A percentile compares a stretch with the other conserved stretches of the same genome.
These are phyloP conservation scores for Phaonia tiefii DNA, from an alignment of 2,888 invertebrate genomes.

Conservation along the genomic window DNA sequence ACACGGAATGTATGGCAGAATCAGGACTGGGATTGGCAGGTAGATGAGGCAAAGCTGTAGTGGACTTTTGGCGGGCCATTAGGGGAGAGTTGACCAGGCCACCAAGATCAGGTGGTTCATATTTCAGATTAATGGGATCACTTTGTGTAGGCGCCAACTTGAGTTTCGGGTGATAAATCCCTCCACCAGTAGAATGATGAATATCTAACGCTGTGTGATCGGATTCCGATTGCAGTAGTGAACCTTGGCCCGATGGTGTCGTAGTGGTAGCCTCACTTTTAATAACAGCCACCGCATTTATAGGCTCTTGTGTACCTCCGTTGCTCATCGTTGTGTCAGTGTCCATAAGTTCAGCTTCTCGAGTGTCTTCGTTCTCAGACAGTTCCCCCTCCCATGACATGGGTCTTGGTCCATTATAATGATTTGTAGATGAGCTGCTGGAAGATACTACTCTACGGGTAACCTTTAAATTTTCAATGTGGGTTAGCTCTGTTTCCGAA, in stretches of 20 bases:
- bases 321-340: slow-evolving; percentile 76
- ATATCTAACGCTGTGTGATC: slow-evolving; percentile 76
- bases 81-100: slow-evolving; percentile 84
- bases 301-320: slow-evolving; percentile 56
- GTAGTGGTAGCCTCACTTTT: slow-evolving; percentile 73
- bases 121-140: slow-evolving; percentile 80
- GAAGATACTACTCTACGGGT: slow-evolving; percentile 79
- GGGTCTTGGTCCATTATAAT: slow-evolving; percentile 84
- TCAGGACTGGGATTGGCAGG: slow-evolving; percentile 93
- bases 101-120: slow-evolving; percentile 73
- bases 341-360: slow-evolving; percentile 81
- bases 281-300: slow-evolving; percentile 71
- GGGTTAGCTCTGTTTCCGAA: slow-evolving; percentile 79
- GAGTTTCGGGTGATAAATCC: slow-evolving; percentile 70
- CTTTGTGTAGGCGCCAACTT: slow-evolving; percentile 78
- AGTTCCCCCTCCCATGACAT: slow-evolving; percentile 98
- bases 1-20: slow-evolving; percentile 94
- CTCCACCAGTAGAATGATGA: slow-evolving; percentile 59
- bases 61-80: slow-evolving; percentile 84
- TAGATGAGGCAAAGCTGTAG: slow-evolving; percentile 82
- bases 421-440: slow-evolving; percentile 31
- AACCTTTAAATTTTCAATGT: slow-evolving; percentile 81
- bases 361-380: slow-evolving; percentile 87
- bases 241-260: slow-evolving; percentile 62
- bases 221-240: slow-evolving; percentile 72